Conservation (phyloP, 2,113 vertebrate species). For the Mormyrus lacerda region DNA sequence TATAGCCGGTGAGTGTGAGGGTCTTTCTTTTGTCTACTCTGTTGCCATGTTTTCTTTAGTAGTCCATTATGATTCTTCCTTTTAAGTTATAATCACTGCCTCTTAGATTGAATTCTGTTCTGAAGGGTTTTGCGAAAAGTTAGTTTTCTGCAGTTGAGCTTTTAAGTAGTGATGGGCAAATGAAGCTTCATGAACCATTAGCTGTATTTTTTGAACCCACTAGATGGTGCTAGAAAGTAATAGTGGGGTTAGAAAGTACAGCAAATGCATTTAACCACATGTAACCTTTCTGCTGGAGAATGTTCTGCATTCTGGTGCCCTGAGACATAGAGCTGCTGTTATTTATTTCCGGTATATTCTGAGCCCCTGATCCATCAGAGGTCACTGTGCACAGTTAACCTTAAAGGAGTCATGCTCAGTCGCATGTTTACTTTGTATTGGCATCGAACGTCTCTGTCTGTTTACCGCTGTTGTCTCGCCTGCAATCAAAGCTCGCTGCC, state of each 20-base stretch:
- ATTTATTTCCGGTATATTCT: neutral
- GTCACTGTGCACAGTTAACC: neutral
- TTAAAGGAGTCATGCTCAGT: neutral
- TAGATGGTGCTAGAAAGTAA: neutral
- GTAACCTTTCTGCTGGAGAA: neutral
- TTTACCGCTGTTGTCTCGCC: neutral
- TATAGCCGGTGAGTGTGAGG: neutral
- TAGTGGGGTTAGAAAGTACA: neutral
- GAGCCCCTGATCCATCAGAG: neutral
- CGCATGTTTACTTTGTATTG: neutral
- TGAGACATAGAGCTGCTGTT: neutral
- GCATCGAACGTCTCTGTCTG: no score
- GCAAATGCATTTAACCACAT: neutral
- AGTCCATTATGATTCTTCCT: neutral
- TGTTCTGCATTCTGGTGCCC: neutral
- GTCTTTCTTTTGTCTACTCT: neutral
- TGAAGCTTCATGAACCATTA: neutral
- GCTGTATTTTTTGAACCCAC: neutral
- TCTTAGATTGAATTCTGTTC: neutral
- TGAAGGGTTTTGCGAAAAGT: neutral
- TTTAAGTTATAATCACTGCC: neutral
- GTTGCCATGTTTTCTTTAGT: neutral
- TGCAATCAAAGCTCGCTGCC: neutral
- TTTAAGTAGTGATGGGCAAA: neutral
- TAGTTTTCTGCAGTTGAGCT: neutral